Conservation (phyloP, 2,888 invertebrate species). For the Rhopalosiphum nymphaeae region DNA sequence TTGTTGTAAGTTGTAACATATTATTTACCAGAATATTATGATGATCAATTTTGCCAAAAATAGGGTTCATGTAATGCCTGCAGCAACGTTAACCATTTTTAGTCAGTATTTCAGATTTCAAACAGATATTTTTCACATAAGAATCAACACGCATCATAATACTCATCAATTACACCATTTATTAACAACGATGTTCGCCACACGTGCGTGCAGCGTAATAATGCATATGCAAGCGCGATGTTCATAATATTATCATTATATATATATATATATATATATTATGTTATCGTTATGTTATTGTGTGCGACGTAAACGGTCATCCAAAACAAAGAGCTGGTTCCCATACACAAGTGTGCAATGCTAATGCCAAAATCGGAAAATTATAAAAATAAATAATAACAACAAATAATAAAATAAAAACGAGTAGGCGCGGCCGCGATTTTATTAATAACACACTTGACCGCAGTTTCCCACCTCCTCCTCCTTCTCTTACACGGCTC, state of each 20-base stretch:
- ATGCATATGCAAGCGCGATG: neutral
- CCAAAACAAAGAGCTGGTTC: neutral
- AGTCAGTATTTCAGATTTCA: neutral
- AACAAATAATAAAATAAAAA: neutral
- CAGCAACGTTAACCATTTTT: neutral
- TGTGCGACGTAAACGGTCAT: neutral
- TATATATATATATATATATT: neutral
- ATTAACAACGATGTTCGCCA: neutral
- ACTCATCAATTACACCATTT: neutral
- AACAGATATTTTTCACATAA: neutral
- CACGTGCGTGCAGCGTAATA: neutral
- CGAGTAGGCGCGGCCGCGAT: conserved; percentile 59
- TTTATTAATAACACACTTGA: conserved; percentile 57
- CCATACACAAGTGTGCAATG: neutral
- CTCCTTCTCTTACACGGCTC: conserved; percentile 3
- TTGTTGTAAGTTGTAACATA: neutral
- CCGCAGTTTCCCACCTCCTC: conserved; percentile 55
- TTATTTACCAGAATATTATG: neutral
- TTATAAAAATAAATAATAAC: neutral
- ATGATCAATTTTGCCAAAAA: neutral
- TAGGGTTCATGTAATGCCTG: neutral
- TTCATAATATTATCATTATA: neutral
- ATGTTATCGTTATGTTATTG: neutral
- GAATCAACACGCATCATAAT: neutral
- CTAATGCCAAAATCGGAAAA: conserved; percentile 43